Base-by-base conservation (phyloP, 2,113 vertebrate species). In the Rhipidura dahli region DNA sequence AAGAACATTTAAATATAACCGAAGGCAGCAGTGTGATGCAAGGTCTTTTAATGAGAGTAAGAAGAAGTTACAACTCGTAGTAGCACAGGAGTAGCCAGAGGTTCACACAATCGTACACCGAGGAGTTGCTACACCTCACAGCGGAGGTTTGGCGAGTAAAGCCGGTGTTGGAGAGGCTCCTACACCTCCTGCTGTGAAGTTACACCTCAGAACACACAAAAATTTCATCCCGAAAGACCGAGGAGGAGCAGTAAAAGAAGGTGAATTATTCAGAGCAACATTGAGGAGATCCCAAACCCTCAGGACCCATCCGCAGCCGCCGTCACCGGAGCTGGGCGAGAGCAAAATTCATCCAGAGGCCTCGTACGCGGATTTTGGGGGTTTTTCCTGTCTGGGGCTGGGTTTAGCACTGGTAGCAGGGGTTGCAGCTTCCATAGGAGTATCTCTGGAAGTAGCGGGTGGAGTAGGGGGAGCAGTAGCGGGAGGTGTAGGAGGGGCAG, bases 41-140 rank as follows among this genome's bases (percentile, higher is more conserved):
- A 87, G 76, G 35, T 26, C 28, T 94, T 96, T 96, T 96, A 96
- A 91, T 96, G 63, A 76, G 31, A 44, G 6, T 4, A 9, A 82
- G 90, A 56, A 68, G 56, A 6, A 86, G 49, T 61, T 94, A 92
- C 63, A 90, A 28, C 7, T 59, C 4, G 59, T 2, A 35, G 77
- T 3, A 63, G 56, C 4, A 6, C 2, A 59, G 57, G 63, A 71
- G 11, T 3, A 81, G 40, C n/a, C 53, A 57, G 45, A 47, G 54
- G 21, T 39, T 88, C 53, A 35, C 5, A 13, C 33, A 15, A 15
- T 8, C 44, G 3, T 3, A 51, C 84, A 33, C 54, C 0, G 26
- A n/a, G 57, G 86, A 77, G 78, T 28, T n/a, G 26, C 45, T 61
- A 19, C 66, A 19, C 11, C 37, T 56, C 28, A 2, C 30, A 76